Base-by-base conservation (phyloP, 2,888 invertebrate species). In the Acanthacorydalis orientalis region DNA sequence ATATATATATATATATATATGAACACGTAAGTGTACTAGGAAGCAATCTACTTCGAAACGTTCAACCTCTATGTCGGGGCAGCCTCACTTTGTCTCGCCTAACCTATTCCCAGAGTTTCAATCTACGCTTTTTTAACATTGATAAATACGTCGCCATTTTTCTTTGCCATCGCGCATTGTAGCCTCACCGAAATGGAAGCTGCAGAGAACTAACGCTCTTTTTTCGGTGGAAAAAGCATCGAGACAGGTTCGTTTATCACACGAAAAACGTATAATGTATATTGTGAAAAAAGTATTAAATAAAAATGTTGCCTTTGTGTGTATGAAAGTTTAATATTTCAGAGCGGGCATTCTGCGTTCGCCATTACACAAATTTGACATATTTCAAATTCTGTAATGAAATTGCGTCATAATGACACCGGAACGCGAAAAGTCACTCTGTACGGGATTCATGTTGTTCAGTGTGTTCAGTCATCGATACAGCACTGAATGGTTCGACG, bases 101-200 rank as follows among this genome's bases (percentile, higher is more conserved):
- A 52, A 53, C 53, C 57, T 54, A 52, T 50, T 59, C 57, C 52
- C 57, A 59, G 57, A 56, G 59, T 61, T 65, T 65, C 64, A 65
- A 65, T 65, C 65, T 64, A 58, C 63, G 60, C 60, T 59, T 60
- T 56, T 57, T 56, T 53, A 63, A 64, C 64, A 57, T 62, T 70
- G 70, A 71, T 68, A 69, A 69, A 71, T 71, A 62, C 59, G 56
- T 57, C 61, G 64, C 68, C 64, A 70, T 71, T 72, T 72, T 72
- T 73, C 72, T 70, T 66, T 63, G 63, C 67, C 62, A 63, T 64
- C 63, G 42, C 31, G 31, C 31, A 42, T 42, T 42, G 42, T 42
- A 42, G 42, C 42, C 42, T 42, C 31, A 12, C 12, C 42, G 16
- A 42, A 42, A 42, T 42, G 42, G 42, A 42, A 42, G 42, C 42